Evolutionary conservation across 1,140 invertebrate species (phyloP), one percentile per base, ranked within the genome.

Genomic region (Drosophila leontia): DNA sequence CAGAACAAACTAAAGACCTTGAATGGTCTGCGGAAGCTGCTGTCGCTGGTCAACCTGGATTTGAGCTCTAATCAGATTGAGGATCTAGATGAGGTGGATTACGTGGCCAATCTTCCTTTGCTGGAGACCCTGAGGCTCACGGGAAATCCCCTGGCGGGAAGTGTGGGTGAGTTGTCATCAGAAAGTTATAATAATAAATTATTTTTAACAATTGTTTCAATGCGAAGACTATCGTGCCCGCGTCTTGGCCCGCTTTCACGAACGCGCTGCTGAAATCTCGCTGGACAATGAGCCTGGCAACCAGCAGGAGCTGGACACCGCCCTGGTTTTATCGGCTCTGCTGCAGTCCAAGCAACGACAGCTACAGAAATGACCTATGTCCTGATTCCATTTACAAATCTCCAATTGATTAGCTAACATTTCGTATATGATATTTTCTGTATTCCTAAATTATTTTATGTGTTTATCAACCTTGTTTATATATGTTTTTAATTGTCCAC

Each of bases 241-340:
- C 91, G 96, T 98, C 0, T 94, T 99, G 57, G 96, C 97, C 79
- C 94, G 96, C 59, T 98, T 98, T 91, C 96, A 96, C 48, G 94
- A 95, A 44, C 94, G 97, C 51, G 96, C 96, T 67, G 92, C 94
- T 39, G 96, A 97, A 76, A 95, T 98, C 45, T 96, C 95, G 91
- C 93, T 99, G 50, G 98, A 99, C 88, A 97, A 97, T 91, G 96
- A 98, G 83, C 96, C 95, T 78, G 95, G 97, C 0, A 96, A 96
- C 32, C 96, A 97, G 90, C 96, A 96, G 80, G 98, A 99, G 93
- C 92, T 98, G 48, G 98, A 99, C 88, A 98, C 97, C 13, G 97
- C 98, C 1, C 95, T 97, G 41, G 96, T 99, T 13, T 93, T 98
- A 48, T 96, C 98, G 91, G 98, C 98, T 1, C 94, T 99, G 57